These are phyloP conservation scores for Hololepta plana DNA, from an alignment of 2,888 invertebrate genomes.

Conservation along the genomic window DNA sequence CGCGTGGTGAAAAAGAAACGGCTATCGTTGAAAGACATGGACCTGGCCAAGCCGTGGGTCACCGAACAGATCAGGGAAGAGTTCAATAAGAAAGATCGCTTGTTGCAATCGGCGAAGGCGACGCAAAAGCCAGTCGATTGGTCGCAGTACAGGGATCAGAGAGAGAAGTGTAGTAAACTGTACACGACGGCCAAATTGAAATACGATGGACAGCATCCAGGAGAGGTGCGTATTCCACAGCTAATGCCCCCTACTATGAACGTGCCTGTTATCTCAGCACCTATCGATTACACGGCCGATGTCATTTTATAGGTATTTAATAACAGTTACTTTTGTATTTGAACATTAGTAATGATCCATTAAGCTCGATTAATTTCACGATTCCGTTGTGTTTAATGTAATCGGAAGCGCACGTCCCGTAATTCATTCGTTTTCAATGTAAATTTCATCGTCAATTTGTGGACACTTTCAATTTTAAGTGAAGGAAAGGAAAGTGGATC, in stretches of 20 bases:
- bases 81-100: slow-evolving; percentile 32
- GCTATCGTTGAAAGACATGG: slow-evolving; percentile 16
- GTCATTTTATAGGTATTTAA: slow-evolving; percentile 25
- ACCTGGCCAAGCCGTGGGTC: slow-evolving; percentile 38
- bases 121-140: slow-evolving; percentile 34
- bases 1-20: slow-evolving; percentile 18
- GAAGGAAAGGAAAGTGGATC: too few relatives aligned
- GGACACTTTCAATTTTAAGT: too few relatives aligned
- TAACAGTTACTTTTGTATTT: background rate
- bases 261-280: slow-evolving; percentile 24
- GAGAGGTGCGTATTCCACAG: slow-evolving; percentile 31
- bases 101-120: slow-evolving; percentile 29
- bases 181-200: slow-evolving; percentile 35
- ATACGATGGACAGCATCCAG: slow-evolving; percentile 32
- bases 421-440: too few relatives aligned
- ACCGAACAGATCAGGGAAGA: slow-evolving; percentile 34
- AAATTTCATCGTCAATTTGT: too few relatives aligned
- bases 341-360: too few relatives aligned
- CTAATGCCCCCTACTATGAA: slow-evolving; percentile 26
- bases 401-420: too few relatives aligned
- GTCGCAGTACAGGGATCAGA: slow-evolving; percentile 35
- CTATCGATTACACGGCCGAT: slow-evolving; percentile 29
- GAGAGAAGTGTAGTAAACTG: slow-evolving; percentile 36
- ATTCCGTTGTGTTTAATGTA: slow-evolving; percentile 1
- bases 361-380: too few relatives aligned